Conservation (phyloP, 2,113 vertebrate genomes). For the Beaufortia kweichowensis region DNA sequence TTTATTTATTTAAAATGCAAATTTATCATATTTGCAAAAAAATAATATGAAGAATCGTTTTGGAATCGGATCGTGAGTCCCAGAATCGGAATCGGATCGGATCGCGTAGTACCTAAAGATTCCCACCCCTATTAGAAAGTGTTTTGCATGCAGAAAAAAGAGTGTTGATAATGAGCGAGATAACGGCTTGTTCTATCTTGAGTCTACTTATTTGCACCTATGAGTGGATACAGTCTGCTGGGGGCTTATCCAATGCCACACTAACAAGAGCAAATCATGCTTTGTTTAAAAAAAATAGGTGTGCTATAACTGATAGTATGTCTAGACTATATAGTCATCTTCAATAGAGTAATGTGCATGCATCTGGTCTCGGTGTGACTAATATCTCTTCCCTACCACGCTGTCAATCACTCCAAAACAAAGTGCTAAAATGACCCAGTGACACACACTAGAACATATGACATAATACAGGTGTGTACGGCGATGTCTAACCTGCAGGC, state of each 20-base stretch:
- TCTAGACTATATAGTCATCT: background rate
- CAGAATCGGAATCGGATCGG: too few relatives aligned
- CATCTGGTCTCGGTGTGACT: slow-evolving; percentile 9
- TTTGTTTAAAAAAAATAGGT: slow-evolving; percentile 1
- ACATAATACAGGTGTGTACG: slow-evolving; percentile 31
- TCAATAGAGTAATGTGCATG: background rate
- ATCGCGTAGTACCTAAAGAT: too few relatives aligned
- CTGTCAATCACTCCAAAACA: background rate
- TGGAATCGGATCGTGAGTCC: too few relatives aligned
- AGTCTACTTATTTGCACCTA: slow-evolving; percentile 27
- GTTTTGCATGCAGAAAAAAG: slow-evolving; percentile 11
- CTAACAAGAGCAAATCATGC: slow-evolving; percentile 58
- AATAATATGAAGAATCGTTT: too few relatives aligned
- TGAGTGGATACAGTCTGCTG: slow-evolving; percentile 33
- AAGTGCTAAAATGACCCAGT: background rate
- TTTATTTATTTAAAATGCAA: too few relatives aligned
- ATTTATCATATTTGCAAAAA: too few relatives aligned
- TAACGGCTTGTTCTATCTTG: slow-evolving; percentile 29
- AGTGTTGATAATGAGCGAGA: slow-evolving; percentile 43
- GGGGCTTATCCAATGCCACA: slow-evolving; percentile 62
- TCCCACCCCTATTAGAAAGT: too few relatives aligned
- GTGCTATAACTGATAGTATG: background rate
- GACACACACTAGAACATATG: slow-evolving; percentile 1
- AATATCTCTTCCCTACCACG: background rate
- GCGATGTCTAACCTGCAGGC: background rate